Percentiles rank a stretch among this genome's conserved stretches.
phyloP scores from a whole-genome alignment of 2,888 invertebrate genomes.

The Bibio marci region DNA sequence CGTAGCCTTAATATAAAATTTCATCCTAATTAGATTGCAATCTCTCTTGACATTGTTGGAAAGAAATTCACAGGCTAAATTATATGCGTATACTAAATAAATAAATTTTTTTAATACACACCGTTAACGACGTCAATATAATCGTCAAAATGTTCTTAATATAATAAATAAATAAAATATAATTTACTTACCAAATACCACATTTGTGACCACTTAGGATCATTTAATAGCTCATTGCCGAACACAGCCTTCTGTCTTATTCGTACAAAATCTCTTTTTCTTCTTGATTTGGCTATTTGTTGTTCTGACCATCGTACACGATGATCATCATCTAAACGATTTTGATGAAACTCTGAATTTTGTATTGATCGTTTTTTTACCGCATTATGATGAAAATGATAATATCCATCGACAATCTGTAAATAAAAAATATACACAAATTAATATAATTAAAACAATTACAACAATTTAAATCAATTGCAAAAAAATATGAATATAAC shows the following conservation, averaged over 20 bases:
- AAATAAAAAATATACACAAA: slow-evolving; percentile 15
- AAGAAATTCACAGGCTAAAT: too few species aligned
- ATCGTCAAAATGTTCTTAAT: too few species aligned
- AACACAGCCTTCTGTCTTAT: slow-evolving; percentile 23
- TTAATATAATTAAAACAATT: too few species aligned
- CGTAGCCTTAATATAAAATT: too few species aligned
- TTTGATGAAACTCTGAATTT: slow-evolving; percentile 53
- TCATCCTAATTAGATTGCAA: too few species aligned
- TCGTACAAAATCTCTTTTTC: slow-evolving; percentile 61
- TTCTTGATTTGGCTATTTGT: slow-evolving; percentile 58
- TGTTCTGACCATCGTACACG: slow-evolving; percentile 72
- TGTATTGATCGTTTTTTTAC: slow-evolving; percentile 60
- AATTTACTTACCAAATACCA: slow-evolving; percentile 86
- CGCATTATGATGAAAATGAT: slow-evolving; percentile 66
- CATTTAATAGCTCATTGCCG: slow-evolving; percentile 41
- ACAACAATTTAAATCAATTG: too few species aligned
- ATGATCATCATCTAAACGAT: slow-evolving; percentile 49
- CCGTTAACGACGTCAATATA: too few species aligned
- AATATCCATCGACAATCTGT: slow-evolving; percentile 78
- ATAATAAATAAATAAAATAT: too few species aligned
- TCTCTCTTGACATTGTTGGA: too few species aligned
- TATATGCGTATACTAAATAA: too few species aligned
- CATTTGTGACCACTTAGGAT: slow-evolving; percentile 88
- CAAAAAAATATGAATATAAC: too few species aligned
- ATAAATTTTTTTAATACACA: too few species aligned